A percentile compares a stretch with the other conserved stretches of the same genome.
Evolutionary conservation across 2,797 vertebrate genomes (phyloP).

Genomic region (Propithecus deckenii): DNA sequence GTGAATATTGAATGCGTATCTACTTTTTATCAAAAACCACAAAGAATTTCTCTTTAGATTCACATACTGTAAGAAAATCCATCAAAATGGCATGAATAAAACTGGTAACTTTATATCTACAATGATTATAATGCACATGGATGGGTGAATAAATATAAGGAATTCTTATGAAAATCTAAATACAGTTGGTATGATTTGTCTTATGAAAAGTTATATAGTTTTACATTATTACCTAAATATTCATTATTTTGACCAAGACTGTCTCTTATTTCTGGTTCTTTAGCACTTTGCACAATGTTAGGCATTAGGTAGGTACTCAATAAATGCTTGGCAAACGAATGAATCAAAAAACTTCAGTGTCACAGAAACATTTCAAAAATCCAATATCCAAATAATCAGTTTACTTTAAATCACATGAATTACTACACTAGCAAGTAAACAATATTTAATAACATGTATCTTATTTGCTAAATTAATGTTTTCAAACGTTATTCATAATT

Average conservation of each 20-base stretch:
- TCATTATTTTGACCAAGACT: neutral
- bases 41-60: slow-evolving; percentile 21
- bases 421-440: neutral
- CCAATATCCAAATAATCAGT: neutral
- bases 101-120: neutral
- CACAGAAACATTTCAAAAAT: slow-evolving; percentile 7
- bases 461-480: slow-evolving; percentile 10
- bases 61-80: neutral
- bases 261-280: neutral
- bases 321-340: slow-evolving; percentile 6
- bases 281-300: neutral
- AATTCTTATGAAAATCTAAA: slow-evolving; percentile 1
- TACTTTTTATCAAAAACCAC: neutral
- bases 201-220: neutral
- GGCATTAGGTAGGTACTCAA: neutral
- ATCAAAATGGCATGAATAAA: neutral
- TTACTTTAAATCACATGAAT: neutral
- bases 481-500: slow-evolving; percentile 15
- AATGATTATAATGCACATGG: neutral
- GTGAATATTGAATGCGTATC: neutral
- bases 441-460: slow-evolving; percentile 2
- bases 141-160: neutral
- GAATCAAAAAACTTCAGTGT: slow-evolving; percentile 14
- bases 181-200: neutral
- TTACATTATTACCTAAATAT: neutral